Conservation (phyloP, 1,140 invertebrate species). For the Pseudomyrmex cubaensis region DNA sequence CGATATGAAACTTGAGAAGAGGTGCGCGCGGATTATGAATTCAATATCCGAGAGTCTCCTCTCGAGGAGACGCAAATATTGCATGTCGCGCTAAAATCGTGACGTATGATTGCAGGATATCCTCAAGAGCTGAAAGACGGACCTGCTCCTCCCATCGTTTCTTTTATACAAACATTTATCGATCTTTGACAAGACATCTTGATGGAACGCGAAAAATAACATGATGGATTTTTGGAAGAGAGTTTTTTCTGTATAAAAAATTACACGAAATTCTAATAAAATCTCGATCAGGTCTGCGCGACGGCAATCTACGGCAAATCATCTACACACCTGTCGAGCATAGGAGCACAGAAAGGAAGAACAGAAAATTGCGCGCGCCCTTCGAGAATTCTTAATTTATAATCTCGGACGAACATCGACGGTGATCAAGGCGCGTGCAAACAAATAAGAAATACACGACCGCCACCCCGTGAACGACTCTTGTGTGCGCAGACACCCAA, state of each 20-base stretch:
- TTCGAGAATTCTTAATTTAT: background rate
- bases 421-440: background rate
- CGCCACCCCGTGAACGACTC: background rate
- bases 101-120: constrained; percentile 36
- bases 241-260: background rate
- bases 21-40: constrained; percentile 57
- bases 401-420: constrained; percentile 20
- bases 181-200: background rate
- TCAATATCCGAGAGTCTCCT: constrained; percentile 60
- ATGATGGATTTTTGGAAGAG: background rate
- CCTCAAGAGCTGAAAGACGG: constrained; percentile 26
- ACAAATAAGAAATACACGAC: constrained; percentile 1
- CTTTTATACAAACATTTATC: constrained; percentile 26
- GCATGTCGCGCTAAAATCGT: constrained; percentile 30
- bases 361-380: background rate
- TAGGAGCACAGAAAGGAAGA: background rate
- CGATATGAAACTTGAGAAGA: constrained; percentile 30
- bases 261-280: too few species aligned
- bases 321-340: background rate
- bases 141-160: constrained; percentile 10
- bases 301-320: too few species aligned
- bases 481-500: constrained; percentile 22
- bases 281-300: too few species aligned
- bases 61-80: constrained; percentile 61
- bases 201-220: background rate